Evolutionary conservation across 2,113 vertebrate species (phyloP).

Genomic region (Proteles cristata): DNA sequence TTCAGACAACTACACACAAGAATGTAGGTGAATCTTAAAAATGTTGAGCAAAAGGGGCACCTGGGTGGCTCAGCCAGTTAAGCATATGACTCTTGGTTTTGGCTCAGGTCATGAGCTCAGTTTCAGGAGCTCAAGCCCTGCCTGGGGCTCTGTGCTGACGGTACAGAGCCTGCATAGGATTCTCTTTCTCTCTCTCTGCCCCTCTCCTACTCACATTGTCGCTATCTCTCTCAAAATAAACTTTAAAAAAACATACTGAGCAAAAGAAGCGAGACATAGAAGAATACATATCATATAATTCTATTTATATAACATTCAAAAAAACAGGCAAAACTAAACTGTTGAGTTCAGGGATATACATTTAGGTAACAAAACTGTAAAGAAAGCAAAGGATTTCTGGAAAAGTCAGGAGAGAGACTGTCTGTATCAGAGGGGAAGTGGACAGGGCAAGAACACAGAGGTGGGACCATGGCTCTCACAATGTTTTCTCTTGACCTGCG

Average conservation of each 20-base stretch:
- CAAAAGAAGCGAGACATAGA: conserved; percentile 31
- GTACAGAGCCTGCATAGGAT: too few relatives aligned
- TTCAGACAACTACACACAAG: background rate
- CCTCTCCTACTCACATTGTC: too few relatives aligned
- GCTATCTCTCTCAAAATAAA: too few relatives aligned
- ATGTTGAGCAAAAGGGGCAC: background rate
- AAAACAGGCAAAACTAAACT: conserved; percentile 11
- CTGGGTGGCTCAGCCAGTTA: too few relatives aligned
- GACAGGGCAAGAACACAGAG: background rate
- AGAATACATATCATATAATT: background rate
- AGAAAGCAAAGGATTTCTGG: background rate
- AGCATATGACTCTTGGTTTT: too few relatives aligned
- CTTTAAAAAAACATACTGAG: background rate
- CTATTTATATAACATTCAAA: conserved; percentile 19
- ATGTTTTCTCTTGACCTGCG: background rate
- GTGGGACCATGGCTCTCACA: background rate
- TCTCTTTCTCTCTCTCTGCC: too few relatives aligned
- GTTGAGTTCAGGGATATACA: background rate
- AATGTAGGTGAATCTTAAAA: conserved; percentile 4
- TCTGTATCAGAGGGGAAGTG: background rate
- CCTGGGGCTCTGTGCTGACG: too few relatives aligned
- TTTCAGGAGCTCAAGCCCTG: too few relatives aligned
- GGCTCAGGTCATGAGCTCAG: too few relatives aligned
- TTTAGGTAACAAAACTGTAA: background rate
- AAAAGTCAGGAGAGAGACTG: background rate